Conservation (phyloP, 1,140 invertebrate species). For the Tachypleus tridentatus region DNA sequence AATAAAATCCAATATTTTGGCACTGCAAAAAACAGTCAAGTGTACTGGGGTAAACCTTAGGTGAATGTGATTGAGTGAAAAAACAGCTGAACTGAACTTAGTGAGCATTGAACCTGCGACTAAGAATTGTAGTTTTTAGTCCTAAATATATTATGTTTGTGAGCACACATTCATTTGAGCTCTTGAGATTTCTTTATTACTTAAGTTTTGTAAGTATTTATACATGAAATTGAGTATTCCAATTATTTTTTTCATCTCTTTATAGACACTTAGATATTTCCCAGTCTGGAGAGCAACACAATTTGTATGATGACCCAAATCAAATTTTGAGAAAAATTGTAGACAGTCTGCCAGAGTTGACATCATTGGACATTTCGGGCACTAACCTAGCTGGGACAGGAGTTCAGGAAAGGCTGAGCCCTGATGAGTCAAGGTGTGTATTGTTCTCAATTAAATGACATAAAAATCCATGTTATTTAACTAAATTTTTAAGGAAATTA, state of each 20-base stretch:
- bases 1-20: too few species aligned
- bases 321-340: conserved; percentile 53
- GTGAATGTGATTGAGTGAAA: too few species aligned
- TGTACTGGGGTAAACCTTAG: too few species aligned
- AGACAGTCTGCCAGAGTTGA: conserved; percentile 53
- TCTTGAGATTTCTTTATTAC: not conserved
- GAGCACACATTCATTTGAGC: not conserved
- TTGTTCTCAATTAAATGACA: too few species aligned
- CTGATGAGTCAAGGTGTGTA: conserved; percentile 8
- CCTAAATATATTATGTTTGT: too few species aligned
- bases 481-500: too few species aligned
- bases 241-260: conserved; percentile 14
- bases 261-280: conserved; percentile 73
- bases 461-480: too few species aligned
- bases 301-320: conserved; percentile 51
- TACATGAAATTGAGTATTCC: not conserved
- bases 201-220: not conserved
- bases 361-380: conserved; percentile 79
- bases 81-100: too few species aligned
- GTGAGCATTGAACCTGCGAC: too few species aligned
- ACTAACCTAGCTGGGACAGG: conserved; percentile 62
- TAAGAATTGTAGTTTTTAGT: too few species aligned
- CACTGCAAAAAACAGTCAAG: too few species aligned
- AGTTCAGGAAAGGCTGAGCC: conserved; percentile 8
- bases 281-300: conserved; percentile 45